A percentile compares a stretch with the other conserved stretches of the same genome.
phyloP scores from a whole-genome alignment of 2,888 invertebrate genomes.

The Rapana venosa region DNA sequence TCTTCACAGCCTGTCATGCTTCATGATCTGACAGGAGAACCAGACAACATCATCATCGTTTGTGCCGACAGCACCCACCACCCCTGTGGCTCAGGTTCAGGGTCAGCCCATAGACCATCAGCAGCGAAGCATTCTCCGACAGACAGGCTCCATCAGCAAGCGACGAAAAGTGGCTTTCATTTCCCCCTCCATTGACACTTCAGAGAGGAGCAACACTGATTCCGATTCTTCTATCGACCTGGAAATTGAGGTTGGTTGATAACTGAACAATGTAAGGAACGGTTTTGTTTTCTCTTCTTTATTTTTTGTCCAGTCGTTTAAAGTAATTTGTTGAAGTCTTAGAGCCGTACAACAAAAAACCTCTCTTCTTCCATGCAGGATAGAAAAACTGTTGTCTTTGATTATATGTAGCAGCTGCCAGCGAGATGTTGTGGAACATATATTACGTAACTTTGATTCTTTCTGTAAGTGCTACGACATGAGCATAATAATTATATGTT shows the following conservation, averaged over 20 bases:
- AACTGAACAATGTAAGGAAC: neutral
- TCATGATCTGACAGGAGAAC: neutral
- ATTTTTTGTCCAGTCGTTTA: neutral
- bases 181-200: conserved; percentile 52
- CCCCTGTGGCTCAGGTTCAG: conserved; percentile 33
- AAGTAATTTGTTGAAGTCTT: no score
- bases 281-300: neutral
- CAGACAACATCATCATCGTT: neutral
- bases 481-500: no score
- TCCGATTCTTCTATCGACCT: conserved; percentile 63
- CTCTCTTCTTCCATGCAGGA: no score
- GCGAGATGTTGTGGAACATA: no score
- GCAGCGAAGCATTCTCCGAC: conserved; percentile 65
- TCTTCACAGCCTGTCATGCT: neutral
- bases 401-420: no score
- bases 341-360: no score
- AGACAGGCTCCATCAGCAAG: conserved; percentile 60
- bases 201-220: conserved; percentile 43
- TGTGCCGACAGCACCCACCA: conserved; percentile 8
- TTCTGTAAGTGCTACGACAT: no score
- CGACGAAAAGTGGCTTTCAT: conserved; percentile 69
- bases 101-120: conserved; percentile 55
- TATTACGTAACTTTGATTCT: no score
- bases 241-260: conserved; percentile 65
- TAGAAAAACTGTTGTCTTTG: no score